phyloP scores from a whole-genome alignment of 2,888 invertebrate genomes.

The Aproaerema taeniolella region DNA sequence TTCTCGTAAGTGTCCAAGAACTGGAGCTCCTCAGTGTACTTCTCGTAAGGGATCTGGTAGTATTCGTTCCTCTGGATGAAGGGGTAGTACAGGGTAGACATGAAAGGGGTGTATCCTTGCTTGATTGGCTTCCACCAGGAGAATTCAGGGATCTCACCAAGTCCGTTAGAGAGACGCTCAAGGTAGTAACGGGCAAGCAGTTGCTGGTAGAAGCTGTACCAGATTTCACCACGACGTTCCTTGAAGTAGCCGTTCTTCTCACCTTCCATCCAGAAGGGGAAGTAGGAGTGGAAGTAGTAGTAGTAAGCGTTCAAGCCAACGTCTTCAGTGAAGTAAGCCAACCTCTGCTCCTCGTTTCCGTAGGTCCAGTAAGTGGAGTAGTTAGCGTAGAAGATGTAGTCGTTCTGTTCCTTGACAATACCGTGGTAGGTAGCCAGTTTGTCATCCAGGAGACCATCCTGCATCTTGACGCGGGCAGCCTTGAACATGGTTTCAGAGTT shows the following conservation, averaged over 20 bases:
- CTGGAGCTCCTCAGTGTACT: conserved; percentile 58
- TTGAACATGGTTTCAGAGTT: conserved; percentile 62
- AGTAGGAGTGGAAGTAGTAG: conserved; percentile 79
- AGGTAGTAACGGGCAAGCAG: conserved; percentile 82
- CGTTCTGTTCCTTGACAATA: conserved; percentile 50
- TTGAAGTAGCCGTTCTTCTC: conserved; percentile 32
- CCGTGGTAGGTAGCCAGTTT: conserved; percentile 50
- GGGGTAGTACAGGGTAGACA: conserved; percentile 41
- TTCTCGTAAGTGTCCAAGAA: conserved; percentile 80
- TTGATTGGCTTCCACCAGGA: conserved; percentile 79
- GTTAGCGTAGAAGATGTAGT: conserved; percentile 75
- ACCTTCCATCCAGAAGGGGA: conserved; percentile 79
- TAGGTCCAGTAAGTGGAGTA: conserved; percentile 73
- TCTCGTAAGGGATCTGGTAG: conserved; percentile 76
- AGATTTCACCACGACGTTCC: conserved; percentile 80
- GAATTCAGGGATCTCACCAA: conserved; percentile 77
- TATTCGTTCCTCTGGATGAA: conserved; percentile 78
- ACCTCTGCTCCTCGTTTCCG: conserved; percentile 74
- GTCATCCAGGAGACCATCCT: conserved; percentile 38
- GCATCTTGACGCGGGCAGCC: conserved; percentile 66
- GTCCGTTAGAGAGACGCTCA: conserved; percentile 81
- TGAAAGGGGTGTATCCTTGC: conserved; percentile 46
- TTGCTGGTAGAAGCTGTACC: conserved; percentile 82
- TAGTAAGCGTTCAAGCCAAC: conserved; percentile 82
- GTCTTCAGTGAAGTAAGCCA: conserved; percentile 84